Conservation (phyloP, 92 coral and sea anemone species). For the Ricordea florida region DNA sequence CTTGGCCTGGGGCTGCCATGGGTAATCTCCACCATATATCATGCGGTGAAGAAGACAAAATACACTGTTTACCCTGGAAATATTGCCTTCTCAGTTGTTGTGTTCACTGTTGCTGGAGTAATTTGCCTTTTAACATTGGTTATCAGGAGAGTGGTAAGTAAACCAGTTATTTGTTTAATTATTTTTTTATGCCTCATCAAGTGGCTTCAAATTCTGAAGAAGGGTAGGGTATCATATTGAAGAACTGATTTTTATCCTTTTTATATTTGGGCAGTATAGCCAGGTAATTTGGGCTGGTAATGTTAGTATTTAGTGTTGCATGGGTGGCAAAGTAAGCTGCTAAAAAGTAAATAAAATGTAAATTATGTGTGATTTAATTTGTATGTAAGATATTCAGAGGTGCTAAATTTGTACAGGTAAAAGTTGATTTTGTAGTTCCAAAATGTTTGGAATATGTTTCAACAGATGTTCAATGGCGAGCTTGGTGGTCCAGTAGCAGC, state of each 20-base stretch:
- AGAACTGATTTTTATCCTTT: too few species aligned
- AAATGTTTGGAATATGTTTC: too few species aligned
- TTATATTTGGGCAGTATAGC: too few species aligned
- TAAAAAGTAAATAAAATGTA: too few species aligned
- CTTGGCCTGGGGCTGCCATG: conserved; percentile 92
- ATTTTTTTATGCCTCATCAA: too few species aligned
- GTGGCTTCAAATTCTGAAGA: too few species aligned
- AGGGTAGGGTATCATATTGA: too few species aligned
- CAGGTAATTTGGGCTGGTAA: too few species aligned
- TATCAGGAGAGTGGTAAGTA: conserved; percentile 71
- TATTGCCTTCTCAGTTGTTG: conserved; percentile 77
- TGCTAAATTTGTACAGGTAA: background rate
- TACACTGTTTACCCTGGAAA: conserved; percentile 71
- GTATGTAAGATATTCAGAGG: background rate
- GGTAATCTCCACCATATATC: conserved; percentile 80
- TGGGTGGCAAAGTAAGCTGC: too few species aligned
- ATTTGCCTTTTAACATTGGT: conserved; percentile 63
- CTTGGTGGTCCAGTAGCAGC: conserved; percentile 77
- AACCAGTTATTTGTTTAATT: too few species aligned
- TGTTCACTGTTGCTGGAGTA: conserved; percentile 66
- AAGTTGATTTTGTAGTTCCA: background rate
- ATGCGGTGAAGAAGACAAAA: conserved; percentile 69
- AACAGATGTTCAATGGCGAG: conserved; percentile 79
- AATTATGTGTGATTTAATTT: too few species aligned
- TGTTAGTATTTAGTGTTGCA: too few species aligned